Base-by-base conservation (phyloP, 64 coral and sea anemone species). In the Porites australiensis region DNA sequence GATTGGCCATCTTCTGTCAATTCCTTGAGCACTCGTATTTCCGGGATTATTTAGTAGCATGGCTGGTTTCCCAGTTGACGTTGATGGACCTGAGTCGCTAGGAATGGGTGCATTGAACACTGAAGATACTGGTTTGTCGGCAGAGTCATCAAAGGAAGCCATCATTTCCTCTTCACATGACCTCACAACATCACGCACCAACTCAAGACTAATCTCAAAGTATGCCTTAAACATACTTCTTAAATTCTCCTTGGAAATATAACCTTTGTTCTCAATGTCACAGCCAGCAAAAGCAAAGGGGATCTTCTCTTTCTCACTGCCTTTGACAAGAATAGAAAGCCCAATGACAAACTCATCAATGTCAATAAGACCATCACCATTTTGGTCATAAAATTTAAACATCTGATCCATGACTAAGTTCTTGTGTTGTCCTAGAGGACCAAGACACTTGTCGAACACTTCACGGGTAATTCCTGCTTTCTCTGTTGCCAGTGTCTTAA, bases 101-200 rank as follows among this genome's bases (percentile, higher is more conserved):
- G 94, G 98, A 88, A 99, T 99, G 43, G 98, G 98, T 13, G 98
- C 98, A 94, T 99, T 96, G 82, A 99, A 99, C 61, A 99, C 88
- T 58, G 98, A 60, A 0, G 98, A 99, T 10, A 99, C 98, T 10
- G 98, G 98, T 19, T 96, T 99, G 75, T 99, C 98, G 11, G 68
- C 92, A 58, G 94, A 82, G 51, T 99, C 98, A 92, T 99, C 98
- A 89, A 99, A 99, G 2, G 98, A 84, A 13, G 94, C 94, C 91
- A 94, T 99, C 98, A 99, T 99, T 51, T 99, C 98, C 64, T 99
- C 98, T 74, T 99, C 98, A 76, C 98, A 96, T 14, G 98, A 96
- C 46, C 92, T 88, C 13, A 99, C 94, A 70, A 96, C 94, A 89
- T 99, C 98, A 64, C 94, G 90, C 2, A 99, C 98, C 23, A 99